Percentiles rank a stretch among this genome's conserved stretches.
These are phyloP conservation scores for Ptilonorhynchus violaceus DNA, from an alignment of 2,113 vertebrate genomes.

Conservation along the genomic window DNA sequence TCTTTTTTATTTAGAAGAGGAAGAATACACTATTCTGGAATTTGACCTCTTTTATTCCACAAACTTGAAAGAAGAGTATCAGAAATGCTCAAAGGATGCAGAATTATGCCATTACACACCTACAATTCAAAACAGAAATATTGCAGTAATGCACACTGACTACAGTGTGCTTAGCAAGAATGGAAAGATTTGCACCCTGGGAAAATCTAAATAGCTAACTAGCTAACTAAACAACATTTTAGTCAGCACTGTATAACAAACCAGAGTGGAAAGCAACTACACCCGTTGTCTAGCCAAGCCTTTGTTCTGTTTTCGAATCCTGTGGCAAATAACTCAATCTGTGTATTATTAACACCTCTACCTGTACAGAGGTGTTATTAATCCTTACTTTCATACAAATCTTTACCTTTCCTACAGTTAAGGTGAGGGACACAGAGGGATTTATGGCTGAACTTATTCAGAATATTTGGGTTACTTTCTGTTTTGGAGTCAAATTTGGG, in stretches of 20 bases:
- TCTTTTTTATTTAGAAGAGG: conserved; percentile 34
- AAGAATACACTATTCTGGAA: conserved; percentile 34
- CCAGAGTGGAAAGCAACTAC: not conserved
- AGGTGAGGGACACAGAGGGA: not conserved
- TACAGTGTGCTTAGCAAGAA: not conserved
- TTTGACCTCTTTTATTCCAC: conserved; percentile 38
- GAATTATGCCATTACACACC: not conserved
- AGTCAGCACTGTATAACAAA: not conserved
- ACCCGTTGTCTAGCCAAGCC: not conserved
- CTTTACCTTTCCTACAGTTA: not conserved
- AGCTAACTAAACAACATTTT: not conserved
- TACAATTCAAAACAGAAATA: not conserved
- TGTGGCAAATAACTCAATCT: not conserved
- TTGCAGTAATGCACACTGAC: not conserved
- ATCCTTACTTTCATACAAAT: not conserved
- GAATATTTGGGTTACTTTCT: not conserved
- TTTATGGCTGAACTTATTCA: not conserved
- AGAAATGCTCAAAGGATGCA: conserved; percentile 1
- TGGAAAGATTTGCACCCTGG: not conserved
- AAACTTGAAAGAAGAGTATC: conserved; percentile 2
- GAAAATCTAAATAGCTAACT: too few species aligned
- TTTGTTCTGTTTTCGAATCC: not conserved
- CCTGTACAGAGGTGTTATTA: not conserved
- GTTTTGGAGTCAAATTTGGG: not conserved
- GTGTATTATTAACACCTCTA: not conserved